These are phyloP conservation scores for Cryptocephalus moraei DNA, from an alignment of 2,888 invertebrate genomes.

Conservation along the genomic window DNA sequence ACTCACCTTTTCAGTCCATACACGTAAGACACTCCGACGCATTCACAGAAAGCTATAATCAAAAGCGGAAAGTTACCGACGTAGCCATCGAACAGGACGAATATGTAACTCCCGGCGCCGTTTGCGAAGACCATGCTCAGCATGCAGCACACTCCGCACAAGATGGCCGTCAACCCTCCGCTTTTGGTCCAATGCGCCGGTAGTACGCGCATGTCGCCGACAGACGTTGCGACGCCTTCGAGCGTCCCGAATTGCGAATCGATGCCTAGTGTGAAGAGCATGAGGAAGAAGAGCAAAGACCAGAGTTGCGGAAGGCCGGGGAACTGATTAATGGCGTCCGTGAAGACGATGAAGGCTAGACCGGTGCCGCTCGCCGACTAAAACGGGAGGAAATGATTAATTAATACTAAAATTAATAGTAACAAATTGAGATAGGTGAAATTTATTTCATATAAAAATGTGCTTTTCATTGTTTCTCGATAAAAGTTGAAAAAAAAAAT, in stretches of 20 bases:
- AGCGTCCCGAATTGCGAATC: slow-evolving; percentile 95
- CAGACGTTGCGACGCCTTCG: slow-evolving; percentile 91
- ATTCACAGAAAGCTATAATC: slow-evolving; percentile 88
- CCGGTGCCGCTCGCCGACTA: slow-evolving; percentile 96
- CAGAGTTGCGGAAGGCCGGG: slow-evolving; percentile 85
- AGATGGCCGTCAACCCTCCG: slow-evolving; percentile 71
- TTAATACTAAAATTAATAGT: background rate
- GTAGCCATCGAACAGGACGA: slow-evolving; percentile 88
- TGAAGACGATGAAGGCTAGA: slow-evolving; percentile 93
- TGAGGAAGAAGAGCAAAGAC: slow-evolving; percentile 92
- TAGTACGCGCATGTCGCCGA: slow-evolving; percentile 90
- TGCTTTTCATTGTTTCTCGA: no score
- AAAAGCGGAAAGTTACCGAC: slow-evolving; percentile 87
- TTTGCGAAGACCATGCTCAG: slow-evolving; percentile 88
- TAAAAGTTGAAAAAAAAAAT: no score
- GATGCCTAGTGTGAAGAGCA: slow-evolving; percentile 93
- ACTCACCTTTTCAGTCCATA: slow-evolving; percentile 80
- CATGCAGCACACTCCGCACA: slow-evolving; percentile 72
- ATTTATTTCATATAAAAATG: no score
- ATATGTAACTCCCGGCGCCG: slow-evolving; percentile 88
- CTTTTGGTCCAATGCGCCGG: slow-evolving; percentile 71
- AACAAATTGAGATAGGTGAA: no score
- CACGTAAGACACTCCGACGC: slow-evolving; percentile 85
- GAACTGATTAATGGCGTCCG: slow-evolving; percentile 96
- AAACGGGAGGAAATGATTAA: slow-evolving; percentile 23